Evolutionary conservation across 2,113 vertebrate species (phyloP), one percentile per base, ranked within the genome.

Genomic region (Ariopsis seemanni): DNA sequence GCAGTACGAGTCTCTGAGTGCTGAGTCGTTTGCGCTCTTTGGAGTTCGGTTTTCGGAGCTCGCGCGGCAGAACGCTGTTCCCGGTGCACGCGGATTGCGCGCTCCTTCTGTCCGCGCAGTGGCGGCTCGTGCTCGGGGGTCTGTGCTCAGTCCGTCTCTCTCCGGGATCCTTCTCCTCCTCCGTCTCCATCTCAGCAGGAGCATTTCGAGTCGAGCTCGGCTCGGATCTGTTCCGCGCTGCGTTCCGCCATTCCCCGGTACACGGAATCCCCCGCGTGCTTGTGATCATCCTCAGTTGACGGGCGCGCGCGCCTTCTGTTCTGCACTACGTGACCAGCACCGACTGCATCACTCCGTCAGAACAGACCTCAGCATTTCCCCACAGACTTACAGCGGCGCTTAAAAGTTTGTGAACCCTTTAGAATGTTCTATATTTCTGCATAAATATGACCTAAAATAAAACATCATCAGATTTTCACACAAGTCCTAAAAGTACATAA

Each of bases 1-100:
- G 93, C 27, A 87, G 52, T 10, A 94, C 93, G 27, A 94, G 89
- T 85, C 89, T 93, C 80, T 92, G 90, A 17, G 89, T 82, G 85
- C 82, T 91, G 4, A 86, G 81, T 30, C 91, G 90, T 42, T 89
- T 89, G 62, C 63, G 92, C 1, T 93, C 92, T 71, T 89, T 91
- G 5, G 53, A 80, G 77, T 86, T 90, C 75, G 89, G 83, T 52
- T 62, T 90, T 17, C 71, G 86, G 60, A 90, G 86, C 55, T 89
- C 90, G 30, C 10, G 67, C 18, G 91, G 86, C 60, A 89, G 25
- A 20, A 42, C 83, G 50, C 25, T 72, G 75, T 52, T 22, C 20
- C 18, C 50, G 30, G 71, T 65, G 48, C 71, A 50, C 65, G 57
- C 57, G 10, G 80, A 69, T n/a, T 77, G 48, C 82, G 60, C 74